Percentiles rank a stretch among this genome's conserved stretches.
These are phyloP conservation scores for Morone saxatilis DNA, from an alignment of 2,113 vertebrate species.

Conservation along the genomic window DNA sequence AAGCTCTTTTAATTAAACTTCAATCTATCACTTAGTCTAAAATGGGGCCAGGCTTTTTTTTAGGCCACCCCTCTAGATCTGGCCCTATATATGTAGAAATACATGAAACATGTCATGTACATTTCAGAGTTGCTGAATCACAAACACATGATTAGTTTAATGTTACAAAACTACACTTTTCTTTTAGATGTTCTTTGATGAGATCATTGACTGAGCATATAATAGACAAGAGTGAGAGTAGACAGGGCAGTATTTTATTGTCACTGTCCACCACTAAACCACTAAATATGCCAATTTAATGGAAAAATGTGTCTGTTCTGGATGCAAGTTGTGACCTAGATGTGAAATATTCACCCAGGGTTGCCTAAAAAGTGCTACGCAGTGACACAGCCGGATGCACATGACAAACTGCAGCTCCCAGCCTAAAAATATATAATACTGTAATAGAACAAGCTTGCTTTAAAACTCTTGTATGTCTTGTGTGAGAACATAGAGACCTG, in stretches of 20 bases:
- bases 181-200: neutral
- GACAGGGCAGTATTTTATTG: neutral
- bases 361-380: neutral
- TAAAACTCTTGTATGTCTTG: neutral
- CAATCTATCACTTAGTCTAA: no score
- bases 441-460: neutral
- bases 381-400: neutral
- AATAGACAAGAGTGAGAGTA: neutral
- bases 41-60: no score
- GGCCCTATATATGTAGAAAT: no score
- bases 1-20: no score
- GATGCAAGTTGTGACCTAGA: neutral
- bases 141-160: neutral
- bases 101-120: neutral
- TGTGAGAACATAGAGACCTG: no score
- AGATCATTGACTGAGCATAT: neutral
- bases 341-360: constrained; percentile 17
- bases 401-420: neutral
- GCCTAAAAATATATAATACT: neutral
- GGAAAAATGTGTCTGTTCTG: neutral
- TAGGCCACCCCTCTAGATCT: no score
- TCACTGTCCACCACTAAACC: neutral
- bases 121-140: neutral
- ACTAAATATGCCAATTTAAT: constrained; percentile 13
- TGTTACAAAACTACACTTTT: neutral